A percentile compares a stretch with the other conserved stretches of the same genome.
Evolutionary conservation across 2,888 invertebrate species (phyloP).

Genomic region (Dorcus parallelipipedus): DNA sequence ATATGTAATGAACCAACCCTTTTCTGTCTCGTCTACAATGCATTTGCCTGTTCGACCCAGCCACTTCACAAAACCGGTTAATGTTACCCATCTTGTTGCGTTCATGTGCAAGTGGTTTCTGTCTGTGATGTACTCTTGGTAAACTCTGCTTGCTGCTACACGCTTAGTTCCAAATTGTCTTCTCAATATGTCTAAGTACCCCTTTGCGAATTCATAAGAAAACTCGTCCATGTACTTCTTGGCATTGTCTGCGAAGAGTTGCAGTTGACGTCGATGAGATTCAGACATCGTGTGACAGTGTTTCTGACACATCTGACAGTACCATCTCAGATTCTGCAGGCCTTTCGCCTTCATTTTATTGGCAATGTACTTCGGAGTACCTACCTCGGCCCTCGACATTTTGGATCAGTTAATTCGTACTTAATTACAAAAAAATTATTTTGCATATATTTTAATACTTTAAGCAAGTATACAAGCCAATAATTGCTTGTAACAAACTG

Average conservation of each 20-base stretch:
- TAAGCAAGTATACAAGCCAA: no score
- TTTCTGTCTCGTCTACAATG: constrained; percentile 92
- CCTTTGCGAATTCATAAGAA: constrained; percentile 85
- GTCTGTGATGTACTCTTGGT: constrained; percentile 95
- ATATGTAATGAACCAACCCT: constrained; percentile 83
- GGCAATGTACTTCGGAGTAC: constrained; percentile 96
- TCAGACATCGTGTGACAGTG: constrained; percentile 97
- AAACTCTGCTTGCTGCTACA: constrained; percentile 93
- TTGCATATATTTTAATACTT: no score
- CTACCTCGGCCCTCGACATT: constrained; percentile 86
- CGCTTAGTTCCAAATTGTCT: constrained; percentile 91
- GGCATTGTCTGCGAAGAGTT: constrained; percentile 94
- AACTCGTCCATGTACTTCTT: constrained; percentile 89
- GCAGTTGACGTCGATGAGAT: constrained; percentile 92
- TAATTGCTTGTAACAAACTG: no score
- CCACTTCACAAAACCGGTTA: constrained; percentile 95
- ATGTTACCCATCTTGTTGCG: constrained; percentile 92
- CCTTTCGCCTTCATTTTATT: constrained; percentile 99
- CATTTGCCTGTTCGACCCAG: constrained; percentile 87
- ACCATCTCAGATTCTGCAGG: constrained; percentile 94
- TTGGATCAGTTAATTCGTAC: constrained; percentile 25
- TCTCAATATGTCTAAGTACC: constrained; percentile 77
- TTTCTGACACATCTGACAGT: constrained; percentile 99
- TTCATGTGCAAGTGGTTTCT: constrained; percentile 98
- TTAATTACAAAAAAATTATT: no score